phyloP scores from a whole-genome alignment of 2,113 vertebrate species.

The Rhinoderma darwinii region DNA sequence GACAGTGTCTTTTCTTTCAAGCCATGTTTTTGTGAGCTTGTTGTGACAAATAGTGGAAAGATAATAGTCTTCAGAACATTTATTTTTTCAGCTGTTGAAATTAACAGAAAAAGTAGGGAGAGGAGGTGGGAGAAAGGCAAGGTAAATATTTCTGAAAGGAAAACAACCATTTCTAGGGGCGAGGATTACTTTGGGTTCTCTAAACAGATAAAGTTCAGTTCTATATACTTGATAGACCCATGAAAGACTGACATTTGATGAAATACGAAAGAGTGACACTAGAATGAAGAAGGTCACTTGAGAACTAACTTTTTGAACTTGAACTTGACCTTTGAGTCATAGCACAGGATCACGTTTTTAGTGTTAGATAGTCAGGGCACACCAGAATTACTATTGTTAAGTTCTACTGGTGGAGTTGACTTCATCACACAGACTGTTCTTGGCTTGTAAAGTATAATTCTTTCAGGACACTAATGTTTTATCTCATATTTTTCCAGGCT shows the following conservation, averaged over 20 bases:
- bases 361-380: neutral
- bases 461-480: neutral
- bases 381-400: neutral
- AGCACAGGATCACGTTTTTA: neutral
- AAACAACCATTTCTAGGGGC: conserved; percentile 51
- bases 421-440: conserved; percentile 7
- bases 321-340: conserved; percentile 23
- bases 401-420: neutral
- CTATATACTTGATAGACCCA: neutral
- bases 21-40: neutral
- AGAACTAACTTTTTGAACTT: conserved; percentile 25
- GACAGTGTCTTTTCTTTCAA: conserved; percentile 57
- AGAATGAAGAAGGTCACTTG: neutral
- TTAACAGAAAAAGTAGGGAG: conserved; percentile 54
- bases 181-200: neutral
- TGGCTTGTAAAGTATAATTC: neutral
- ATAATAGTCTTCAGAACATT: conserved; percentile 61
- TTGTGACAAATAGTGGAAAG: conserved; percentile 57
- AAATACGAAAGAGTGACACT: neutral
- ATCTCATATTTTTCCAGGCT: conserved; percentile 32
- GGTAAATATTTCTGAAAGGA: conserved; percentile 67
- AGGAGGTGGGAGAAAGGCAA: conserved; percentile 57
- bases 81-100: conserved; percentile 72
- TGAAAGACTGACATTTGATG: neutral
- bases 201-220: conserved; percentile 20